Conservation (phyloP, 2,888 invertebrate genomes). For the Aspidiotus destructor region DNA sequence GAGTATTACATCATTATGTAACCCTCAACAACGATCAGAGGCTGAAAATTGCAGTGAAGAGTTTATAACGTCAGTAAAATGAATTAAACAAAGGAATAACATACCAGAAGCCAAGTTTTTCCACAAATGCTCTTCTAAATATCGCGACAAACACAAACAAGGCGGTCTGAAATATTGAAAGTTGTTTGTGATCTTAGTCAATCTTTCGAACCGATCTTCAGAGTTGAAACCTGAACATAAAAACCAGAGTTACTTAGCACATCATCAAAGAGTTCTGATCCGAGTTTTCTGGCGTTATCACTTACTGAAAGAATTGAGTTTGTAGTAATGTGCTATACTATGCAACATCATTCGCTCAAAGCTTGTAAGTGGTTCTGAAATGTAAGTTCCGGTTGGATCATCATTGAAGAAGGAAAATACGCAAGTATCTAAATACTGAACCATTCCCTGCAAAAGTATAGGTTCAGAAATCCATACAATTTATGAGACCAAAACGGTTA, state of each 20-base stretch:
- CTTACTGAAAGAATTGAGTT: constrained; percentile 34
- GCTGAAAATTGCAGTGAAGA: too few species aligned
- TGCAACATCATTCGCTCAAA: constrained; percentile 33
- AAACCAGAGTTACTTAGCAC: neutral
- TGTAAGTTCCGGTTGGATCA: constrained; percentile 29
- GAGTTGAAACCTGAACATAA: constrained; percentile 18
- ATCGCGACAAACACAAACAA: constrained; percentile 16
- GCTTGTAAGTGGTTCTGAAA: constrained; percentile 30
- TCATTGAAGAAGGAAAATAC: constrained; percentile 31
- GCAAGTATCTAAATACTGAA: constrained; percentile 33
- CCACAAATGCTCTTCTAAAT: constrained; percentile 9
- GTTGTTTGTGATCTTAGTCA: constrained; percentile 21
- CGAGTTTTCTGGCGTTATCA: neutral
- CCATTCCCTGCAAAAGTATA: constrained; percentile 23
- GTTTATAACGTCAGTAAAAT: too few species aligned
- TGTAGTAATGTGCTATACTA: constrained; percentile 34
- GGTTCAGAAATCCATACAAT: neutral
- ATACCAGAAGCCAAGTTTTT: constrained; percentile 1
- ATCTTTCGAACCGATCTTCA: constrained; percentile 1
- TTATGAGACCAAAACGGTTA: neutral
- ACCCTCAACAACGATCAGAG: too few species aligned
- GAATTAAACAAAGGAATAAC: neutral
- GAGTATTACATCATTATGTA: too few species aligned
- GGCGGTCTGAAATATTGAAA: constrained; percentile 13
- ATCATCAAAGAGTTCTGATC: neutral